Conservation (phyloP, 2,888 invertebrate species). For the Cantharis nigra region DNA sequence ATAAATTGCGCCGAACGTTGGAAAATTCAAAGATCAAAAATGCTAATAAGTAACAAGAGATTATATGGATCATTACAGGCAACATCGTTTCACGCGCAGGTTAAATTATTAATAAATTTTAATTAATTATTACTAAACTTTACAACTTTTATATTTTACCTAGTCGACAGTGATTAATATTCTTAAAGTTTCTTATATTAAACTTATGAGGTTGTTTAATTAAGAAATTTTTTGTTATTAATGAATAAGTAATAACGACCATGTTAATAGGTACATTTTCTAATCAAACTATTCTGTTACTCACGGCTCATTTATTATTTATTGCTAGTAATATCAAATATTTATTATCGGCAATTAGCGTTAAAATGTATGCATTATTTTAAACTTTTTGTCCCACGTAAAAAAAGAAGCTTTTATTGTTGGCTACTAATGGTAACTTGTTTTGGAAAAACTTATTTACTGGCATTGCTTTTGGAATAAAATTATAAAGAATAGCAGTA, state of each 20-base stretch:
- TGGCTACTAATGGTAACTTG: too few relatives aligned
- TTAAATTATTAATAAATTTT: neutral
- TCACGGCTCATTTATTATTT: neutral
- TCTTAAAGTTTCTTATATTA: neutral
- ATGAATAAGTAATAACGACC: neutral
- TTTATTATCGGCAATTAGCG: too few relatives aligned
- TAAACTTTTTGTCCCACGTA: too few relatives aligned
- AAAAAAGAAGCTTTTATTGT: too few relatives aligned
- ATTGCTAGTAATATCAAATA: too few relatives aligned
- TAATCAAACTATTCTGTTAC: neutral
- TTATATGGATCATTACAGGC: neutral
- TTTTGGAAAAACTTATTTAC: too few relatives aligned
- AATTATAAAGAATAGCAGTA: neutral
- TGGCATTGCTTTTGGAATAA: neutral
- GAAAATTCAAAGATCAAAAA: neutral
- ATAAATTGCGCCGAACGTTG: neutral
- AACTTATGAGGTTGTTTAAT: neutral
- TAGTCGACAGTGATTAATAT: neutral
- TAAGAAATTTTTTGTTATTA: neutral
- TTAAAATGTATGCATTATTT: too few relatives aligned
- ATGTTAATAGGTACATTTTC: neutral
- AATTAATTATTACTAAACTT: neutral
- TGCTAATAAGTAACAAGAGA: too few relatives aligned
- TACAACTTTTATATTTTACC: neutral
- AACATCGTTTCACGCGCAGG: neutral